Percentiles rank a stretch among this genome's conserved stretches.
Evolutionary conservation across 2,797 vertebrate species (phyloP).

Genomic region (Graptemys geographica): DNA sequence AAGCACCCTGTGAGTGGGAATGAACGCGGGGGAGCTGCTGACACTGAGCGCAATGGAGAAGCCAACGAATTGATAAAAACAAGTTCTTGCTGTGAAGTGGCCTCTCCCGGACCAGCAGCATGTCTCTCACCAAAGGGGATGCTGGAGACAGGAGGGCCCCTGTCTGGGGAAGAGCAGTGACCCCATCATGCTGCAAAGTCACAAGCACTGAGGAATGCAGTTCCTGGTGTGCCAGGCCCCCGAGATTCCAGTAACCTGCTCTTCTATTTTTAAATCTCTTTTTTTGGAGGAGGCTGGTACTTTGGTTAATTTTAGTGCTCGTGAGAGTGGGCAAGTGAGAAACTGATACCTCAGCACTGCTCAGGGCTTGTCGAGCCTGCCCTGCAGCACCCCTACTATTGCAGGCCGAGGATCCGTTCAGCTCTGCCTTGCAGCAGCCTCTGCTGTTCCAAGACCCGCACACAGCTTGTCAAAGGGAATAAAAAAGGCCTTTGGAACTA

Average conservation of each 20-base stretch:
- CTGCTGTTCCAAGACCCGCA: not conserved
- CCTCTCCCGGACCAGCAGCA: not conserved
- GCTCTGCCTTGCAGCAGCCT: not conserved
- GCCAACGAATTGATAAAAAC: not conserved
- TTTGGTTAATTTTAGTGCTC: not conserved
- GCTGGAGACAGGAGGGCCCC: not conserved
- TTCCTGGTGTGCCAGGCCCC: not conserved
- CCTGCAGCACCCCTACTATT: fast-evolving
- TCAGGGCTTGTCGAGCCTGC: not conserved
- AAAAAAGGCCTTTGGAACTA: not conserved
- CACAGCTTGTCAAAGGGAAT: not conserved
- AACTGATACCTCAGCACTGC: fast-evolving
- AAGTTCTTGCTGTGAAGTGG: not conserved
- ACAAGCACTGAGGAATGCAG: fast-evolving
- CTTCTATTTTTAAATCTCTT: not conserved
- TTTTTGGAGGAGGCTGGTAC: slow-evolving; percentile 8
- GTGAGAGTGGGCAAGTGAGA: not conserved
- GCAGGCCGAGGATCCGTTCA: not conserved
- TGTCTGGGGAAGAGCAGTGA: no score
- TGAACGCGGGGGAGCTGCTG: not conserved
- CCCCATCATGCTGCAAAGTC: not conserved
- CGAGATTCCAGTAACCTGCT: fast-evolving
- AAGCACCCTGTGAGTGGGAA: not conserved
- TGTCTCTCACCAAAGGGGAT: fast-evolving
- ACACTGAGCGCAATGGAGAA: not conserved